Evolutionary conservation across 2,888 invertebrate genomes (phyloP), one percentile per base, ranked within the genome.

Genomic region (Amphipoea oculea): DNA sequence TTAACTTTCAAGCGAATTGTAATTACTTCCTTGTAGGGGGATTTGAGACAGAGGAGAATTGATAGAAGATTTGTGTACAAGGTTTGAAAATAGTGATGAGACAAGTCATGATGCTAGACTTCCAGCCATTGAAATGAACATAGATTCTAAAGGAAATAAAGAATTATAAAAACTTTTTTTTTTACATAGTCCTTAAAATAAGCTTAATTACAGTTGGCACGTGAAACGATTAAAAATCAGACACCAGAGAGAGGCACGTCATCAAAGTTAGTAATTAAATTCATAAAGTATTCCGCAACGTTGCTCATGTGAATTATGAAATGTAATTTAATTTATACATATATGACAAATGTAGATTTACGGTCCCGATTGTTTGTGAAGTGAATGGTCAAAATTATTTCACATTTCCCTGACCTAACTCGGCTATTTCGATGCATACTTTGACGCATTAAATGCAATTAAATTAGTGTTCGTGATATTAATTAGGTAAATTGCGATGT

Each of bases 181-280:
- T 65, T 48, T 54, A 54, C 14, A 67, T 63, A 72, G 20, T 36
- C 63, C 65, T 67, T 74, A 62, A 40, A 79, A 78, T 74, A 69
- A 45, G 36, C 74, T 42, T 45, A 80, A 75, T 83, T 67, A 86
- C 72, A 77, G 65, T 83, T 42, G 23, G 60, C 29, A 76, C 76
- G 73, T 86, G 78, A 85, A 86, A 88, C 76, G 77, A 82, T 89
- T 82, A 81, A 86, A 87, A 86, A 79, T 85, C 83, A 83, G 76
- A 81, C 69, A 79, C 79, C 76, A 78, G 73, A 84, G 81, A 79
- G 87, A 88, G 73, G 36, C 75, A 81, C 80, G 84, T 86, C 84
- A 89, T 89, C 86, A 88, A 82, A 87, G 86, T 85, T 82, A 72
- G 76, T 86, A 86, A 89, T 89, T 87, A 86, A 89, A 88, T 86